A percentile compares a stretch with the other conserved stretches of the same genome.
phyloP scores from a whole-genome alignment of 2,888 invertebrate species.

The Acleris emargana region DNA sequence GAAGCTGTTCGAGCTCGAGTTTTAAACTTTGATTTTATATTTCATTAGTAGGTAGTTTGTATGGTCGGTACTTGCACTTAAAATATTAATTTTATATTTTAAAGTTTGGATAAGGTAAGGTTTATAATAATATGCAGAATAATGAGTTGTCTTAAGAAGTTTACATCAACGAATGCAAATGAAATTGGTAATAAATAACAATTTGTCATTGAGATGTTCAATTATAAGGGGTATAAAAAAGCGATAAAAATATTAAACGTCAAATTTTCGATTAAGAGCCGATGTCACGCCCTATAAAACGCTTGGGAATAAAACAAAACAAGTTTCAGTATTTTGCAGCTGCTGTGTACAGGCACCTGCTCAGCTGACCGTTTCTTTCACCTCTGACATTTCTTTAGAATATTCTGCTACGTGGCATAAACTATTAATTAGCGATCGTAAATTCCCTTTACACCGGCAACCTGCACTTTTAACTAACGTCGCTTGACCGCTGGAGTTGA shows the following conservation, averaged over 20 bases:
- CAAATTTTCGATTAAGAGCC: conserved; percentile 6
- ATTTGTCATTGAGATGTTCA: conserved; percentile 15
- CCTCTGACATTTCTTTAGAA: conserved; percentile 70
- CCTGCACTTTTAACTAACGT: conserved; percentile 7
- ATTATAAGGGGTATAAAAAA: background rate
- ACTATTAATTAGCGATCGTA: conserved; percentile 40
- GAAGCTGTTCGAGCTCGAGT: conserved; percentile 5
- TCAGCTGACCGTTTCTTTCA: conserved; percentile 56
- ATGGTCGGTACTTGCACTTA: background rate
- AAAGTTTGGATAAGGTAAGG: background rate
- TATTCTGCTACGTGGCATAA: conserved; percentile 9
- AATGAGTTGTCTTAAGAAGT: background rate
- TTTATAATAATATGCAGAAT: background rate
- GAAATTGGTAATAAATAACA: background rate
- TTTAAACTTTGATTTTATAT: conserved; percentile 22
- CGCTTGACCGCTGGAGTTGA: conserved; percentile 7
- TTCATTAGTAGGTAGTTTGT: conserved; percentile 5
- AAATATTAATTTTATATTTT: background rate
- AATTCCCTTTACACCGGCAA: conserved; percentile 33
- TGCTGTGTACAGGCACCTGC: conserved; percentile 63
- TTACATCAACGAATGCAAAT: conserved; percentile 16
- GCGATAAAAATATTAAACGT: conserved; percentile 8
- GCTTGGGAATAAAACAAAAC: conserved; percentile 38
- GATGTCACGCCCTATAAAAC: conserved; percentile 23
- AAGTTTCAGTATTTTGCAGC: conserved; percentile 54